Evolutionary conservation across 2,113 vertebrate species (phyloP), one percentile per base, ranked within the genome.

Genomic region (Mionectes macconnelli): DNA sequence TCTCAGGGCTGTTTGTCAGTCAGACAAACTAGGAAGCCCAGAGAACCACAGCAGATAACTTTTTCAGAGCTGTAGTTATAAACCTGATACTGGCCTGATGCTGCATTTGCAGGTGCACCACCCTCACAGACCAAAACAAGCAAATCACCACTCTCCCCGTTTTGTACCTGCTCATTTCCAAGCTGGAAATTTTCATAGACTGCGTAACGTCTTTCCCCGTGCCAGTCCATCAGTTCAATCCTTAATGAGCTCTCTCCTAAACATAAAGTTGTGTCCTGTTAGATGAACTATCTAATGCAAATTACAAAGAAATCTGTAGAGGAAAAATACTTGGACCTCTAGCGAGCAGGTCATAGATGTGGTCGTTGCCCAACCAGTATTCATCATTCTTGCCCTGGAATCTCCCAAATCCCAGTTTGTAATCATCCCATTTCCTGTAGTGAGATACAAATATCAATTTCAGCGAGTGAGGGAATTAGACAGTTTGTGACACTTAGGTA

Each of bases 361-460:
- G 97, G 60, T 99, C 98, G 1, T 99, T 99, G 45, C 99, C 99
- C 93, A 99, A 96, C 99, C 99, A 99, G 80, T 99, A 98, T 97
- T 99, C 99, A 96, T 99, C 99, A 57, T 98, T 98, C 93, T 97
- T 98, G 84, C 95, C 92, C 93, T 99, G 98, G 91, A 99, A 98
- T 95, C 98, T 95, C 52, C 99, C 99, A 98, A 99, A 99, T 40
- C 99, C 99, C 45, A 98, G 97, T 97, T 97, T 99, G 96, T 99
- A 99, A 83, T 99, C 98, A 70, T 98, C 97, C 99, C 99, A 99
- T 85, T 98, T 98, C 96, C 99, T 99, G 84, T n/a, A 93, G 49
- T 8, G 42, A 97, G 50, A 83, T 30, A 78, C 14, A 94, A 59
- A 45, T 49, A 73, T 2, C 5, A 57, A 7, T 60, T 70, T 93